A percentile compares a stretch with the other conserved stretches of the same genome.
Evolutionary conservation across 2,113 vertebrate species (phyloP).

Genomic region (Archilochus colubris): DNA sequence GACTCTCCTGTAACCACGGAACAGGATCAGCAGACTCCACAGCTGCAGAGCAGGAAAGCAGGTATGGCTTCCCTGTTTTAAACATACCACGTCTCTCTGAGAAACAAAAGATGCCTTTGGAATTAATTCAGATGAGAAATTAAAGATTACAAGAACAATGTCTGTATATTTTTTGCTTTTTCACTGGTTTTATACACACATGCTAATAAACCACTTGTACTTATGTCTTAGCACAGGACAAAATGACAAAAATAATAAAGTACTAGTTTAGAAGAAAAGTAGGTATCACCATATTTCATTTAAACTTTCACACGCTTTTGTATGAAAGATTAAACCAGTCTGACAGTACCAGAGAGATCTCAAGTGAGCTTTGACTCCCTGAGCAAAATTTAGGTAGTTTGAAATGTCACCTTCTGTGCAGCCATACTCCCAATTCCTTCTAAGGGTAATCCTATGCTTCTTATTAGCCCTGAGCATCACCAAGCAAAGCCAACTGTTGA

Average conservation of each 20-base stretch:
- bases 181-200: not conserved
- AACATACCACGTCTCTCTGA: not conserved
- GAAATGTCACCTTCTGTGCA: accelerated
- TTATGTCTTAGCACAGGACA: not conserved
- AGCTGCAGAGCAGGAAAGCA: not conserved
- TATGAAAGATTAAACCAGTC: not conserved
- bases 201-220: not conserved
- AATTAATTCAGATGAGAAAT: not conserved
- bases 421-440: not conserved
- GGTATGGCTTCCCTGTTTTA: not conserved
- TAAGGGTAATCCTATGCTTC: not conserved
- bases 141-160: not conserved
- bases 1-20: not conserved
- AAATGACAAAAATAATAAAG: not conserved
- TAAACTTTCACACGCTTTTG: not conserved
- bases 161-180: not conserved
- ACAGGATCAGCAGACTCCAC: not conserved
- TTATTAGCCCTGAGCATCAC: not conserved
- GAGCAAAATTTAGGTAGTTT: not conserved
- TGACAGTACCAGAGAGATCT: not conserved
- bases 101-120: not conserved
- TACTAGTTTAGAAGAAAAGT: not conserved
- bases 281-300: not conserved
- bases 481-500: accelerated
- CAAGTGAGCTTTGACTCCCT: not conserved